phyloP scores from a whole-genome alignment of 2,113 vertebrate genomes.

The Empidonax traillii region DNA sequence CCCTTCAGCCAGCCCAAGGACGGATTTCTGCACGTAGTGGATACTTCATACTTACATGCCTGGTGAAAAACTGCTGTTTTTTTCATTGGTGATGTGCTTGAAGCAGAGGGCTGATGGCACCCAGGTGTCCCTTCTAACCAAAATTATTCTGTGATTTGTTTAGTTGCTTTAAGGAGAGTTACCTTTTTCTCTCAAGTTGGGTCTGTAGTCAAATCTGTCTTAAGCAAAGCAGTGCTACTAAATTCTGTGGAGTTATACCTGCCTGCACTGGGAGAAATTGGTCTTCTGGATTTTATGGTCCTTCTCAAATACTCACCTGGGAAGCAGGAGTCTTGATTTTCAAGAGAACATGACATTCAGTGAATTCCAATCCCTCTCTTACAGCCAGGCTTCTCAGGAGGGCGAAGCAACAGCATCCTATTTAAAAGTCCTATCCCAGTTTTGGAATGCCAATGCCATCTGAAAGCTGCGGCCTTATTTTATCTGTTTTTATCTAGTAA shows the following conservation, averaged over 20 bases:
- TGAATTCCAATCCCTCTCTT: background rate
- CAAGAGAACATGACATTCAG: background rate
- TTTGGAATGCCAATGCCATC: background rate
- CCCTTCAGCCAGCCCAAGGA: background rate
- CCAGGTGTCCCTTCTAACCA: background rate
- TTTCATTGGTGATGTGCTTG: background rate
- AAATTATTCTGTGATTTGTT: background rate
- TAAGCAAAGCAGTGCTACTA: background rate
- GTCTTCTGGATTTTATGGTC: background rate
- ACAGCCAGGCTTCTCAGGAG: background rate
- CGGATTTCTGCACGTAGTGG: background rate
- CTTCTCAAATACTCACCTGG: background rate
- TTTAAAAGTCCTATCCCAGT: slow-evolving; percentile 20
- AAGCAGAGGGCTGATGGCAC: background rate
- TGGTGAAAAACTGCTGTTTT: background rate
- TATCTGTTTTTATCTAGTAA: background rate
- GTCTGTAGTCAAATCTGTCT: background rate
- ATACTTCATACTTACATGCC: background rate
- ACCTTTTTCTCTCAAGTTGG: background rate
- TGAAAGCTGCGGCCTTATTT: background rate
- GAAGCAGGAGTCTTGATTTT: background rate
- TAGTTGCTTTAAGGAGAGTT: background rate
- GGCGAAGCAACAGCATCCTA: background rate
- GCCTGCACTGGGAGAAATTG: background rate
- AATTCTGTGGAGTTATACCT: background rate